Base-by-base conservation (phyloP, 92 coral and sea anemone species). In the Bergia puertoricense region DNA sequence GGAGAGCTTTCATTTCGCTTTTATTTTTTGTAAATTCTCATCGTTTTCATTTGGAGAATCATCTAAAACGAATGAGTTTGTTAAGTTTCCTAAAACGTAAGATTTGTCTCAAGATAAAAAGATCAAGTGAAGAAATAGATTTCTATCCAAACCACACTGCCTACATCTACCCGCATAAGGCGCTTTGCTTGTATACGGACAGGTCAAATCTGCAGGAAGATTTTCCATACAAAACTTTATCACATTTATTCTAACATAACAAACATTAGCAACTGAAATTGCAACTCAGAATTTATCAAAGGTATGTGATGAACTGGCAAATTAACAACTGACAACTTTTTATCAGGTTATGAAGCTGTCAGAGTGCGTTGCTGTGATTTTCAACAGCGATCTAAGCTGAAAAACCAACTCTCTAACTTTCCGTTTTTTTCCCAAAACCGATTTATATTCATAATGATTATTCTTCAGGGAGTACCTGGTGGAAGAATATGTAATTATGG, bases 331-430 rank as follows among this genome's bases (percentile, higher is more conserved):
- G 23, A 62, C 14, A 56, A 9, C 15, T 80, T 80, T 56, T 40
- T 36, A 56, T 36, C 8, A 39, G 30, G 11, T 36, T 37, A 48
- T 39, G 37, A 56, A 68, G 37, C 43, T 44, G n/a, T n/a, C 42
- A 15, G 79, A 84, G 45, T 84, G 67, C 22, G 44, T 48, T 71
- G 79, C 87, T 84, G 87, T 71, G 87, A 84, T 84, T 84, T 71
- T 46, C n/a, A 8, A 45, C 4, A 16, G 75, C 54, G 46, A n/a
- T 84, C 44, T 71, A 71, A 76, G 80, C 51, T 43, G 54, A 76
- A 76, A 71, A 84, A 69, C 68, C 20, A 48, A 30, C 18, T 81
- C 41, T 38, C 66, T 79, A 57, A 66, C 50, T 15, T n/a, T 41
- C 85, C 45, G 30, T 23, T 7, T 22, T 62, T 57, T 62, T 16